These are phyloP conservation scores for Hylomyscus alleni DNA, from an alignment of 2,797 vertebrate genomes.

Conservation along the genomic window DNA sequence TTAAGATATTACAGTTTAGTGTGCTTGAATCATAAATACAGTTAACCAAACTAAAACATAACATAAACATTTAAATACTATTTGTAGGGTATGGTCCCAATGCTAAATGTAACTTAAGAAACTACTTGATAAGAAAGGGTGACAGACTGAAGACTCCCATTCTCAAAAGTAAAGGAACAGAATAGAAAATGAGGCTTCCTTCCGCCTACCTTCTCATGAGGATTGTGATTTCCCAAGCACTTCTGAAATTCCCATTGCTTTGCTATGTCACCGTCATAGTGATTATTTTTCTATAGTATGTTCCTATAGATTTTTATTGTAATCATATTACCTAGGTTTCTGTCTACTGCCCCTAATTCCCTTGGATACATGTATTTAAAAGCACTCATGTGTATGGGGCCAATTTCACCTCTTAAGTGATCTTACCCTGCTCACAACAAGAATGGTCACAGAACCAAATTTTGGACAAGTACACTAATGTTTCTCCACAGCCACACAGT, in stretches of 20 bases:
- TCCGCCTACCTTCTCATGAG: not conserved
- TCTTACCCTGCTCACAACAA: not conserved
- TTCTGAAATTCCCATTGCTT: conserved; percentile 7
- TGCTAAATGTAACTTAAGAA: not conserved
- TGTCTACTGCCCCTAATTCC: not conserved
- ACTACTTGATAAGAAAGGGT: not conserved
- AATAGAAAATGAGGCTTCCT: not conserved
- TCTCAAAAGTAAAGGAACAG: not conserved
- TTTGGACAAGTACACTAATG: not conserved
- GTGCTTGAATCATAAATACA: not conserved
- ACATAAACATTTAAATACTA: not conserved
- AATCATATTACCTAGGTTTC: not conserved
- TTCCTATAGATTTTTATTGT: conserved; percentile 11
- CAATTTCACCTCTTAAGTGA: not conserved
- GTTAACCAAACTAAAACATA: not conserved
- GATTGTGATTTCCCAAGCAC: not conserved
- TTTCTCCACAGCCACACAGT: not conserved
- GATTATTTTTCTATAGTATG: not conserved
- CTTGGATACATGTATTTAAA: not conserved
- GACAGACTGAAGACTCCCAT: not conserved
- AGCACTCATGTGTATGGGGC: not conserved
- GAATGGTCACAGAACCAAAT: not conserved
- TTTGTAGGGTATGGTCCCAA: not conserved
- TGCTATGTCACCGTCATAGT: not conserved
- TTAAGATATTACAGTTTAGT: not conserved